Evolutionary conservation across 2,113 vertebrate species (phyloP).

Genomic region (Zeus faber): DNA sequence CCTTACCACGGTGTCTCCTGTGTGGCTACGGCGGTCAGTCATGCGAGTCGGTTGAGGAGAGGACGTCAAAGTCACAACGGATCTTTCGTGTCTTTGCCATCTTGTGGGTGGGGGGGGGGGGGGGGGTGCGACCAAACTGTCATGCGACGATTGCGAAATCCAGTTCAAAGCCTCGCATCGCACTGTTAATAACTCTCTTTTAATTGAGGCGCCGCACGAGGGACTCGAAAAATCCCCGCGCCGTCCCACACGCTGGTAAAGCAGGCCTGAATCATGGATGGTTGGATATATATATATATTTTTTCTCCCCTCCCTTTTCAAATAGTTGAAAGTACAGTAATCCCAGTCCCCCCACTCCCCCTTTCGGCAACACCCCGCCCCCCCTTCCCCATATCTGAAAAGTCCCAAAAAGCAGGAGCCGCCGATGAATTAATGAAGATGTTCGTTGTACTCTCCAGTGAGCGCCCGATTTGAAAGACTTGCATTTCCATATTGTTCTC

Average conservation of each 20-base stretch:
- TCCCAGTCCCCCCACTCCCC: slow-evolving; percentile 28
- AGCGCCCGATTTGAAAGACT: slow-evolving; percentile 48
- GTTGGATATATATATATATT: too few relatives aligned
- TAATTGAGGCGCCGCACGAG: too few relatives aligned
- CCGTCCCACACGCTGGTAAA: too few relatives aligned
- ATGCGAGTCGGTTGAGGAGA: too few relatives aligned
- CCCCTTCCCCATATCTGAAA: slow-evolving; percentile 42
- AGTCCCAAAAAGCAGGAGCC: slow-evolving; percentile 35
- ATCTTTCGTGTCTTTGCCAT: too few relatives aligned
- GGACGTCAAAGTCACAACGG: slow-evolving; percentile 20
- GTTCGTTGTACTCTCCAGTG: slow-evolving; percentile 45
- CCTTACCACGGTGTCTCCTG: slow-evolving; percentile 23
- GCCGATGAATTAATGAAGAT: slow-evolving; percentile 59
- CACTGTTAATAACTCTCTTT: slow-evolving; percentile 32
- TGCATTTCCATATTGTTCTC: slow-evolving; percentile 34
- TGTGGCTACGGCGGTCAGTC: slow-evolving; percentile 25
- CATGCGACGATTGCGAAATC: slow-evolving; percentile 18
- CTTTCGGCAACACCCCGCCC: too few relatives aligned
- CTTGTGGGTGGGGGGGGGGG: background rate
- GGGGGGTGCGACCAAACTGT: slow-evolving; percentile 27
- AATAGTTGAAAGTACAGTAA: slow-evolving; percentile 52
- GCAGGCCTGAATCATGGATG: slow-evolving; percentile 47
- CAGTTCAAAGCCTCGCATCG: slow-evolving; percentile 38
- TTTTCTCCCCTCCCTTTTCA: slow-evolving; percentile 9
- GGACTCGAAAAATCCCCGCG: too few relatives aligned